These are phyloP conservation scores for human DNA, from an alignment of 2,113 vertebrate genomes.

Conservation along the genomic window GRCh38 chr4:121901501-121902000, in stretches of 20 bases:
- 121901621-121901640: neutral
- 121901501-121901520: neutral
- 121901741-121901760: neutral
- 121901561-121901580: neutral
- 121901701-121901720: too few relatives aligned
- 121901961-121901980: neutral
- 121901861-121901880: neutral
- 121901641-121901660: neutral
- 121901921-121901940: neutral
- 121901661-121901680: neutral
- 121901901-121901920: neutral
- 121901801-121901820: too few relatives aligned
- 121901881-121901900: neutral
- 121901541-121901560: neutral
- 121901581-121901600: slow-evolving; percentile 13
- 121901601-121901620: slow-evolving; percentile 38
- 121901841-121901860: neutral
- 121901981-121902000: neutral
- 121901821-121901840: neutral
- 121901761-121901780: neutral
- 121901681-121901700: neutral
- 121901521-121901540: neutral
- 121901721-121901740: neutral
- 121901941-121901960: neutral
- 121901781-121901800: neutral